A percentile compares a stretch with the other conserved stretches of the same genome.
phyloP scores from a whole-genome alignment of 1,140 invertebrate genomes.

The Gerris buenoi region DNA sequence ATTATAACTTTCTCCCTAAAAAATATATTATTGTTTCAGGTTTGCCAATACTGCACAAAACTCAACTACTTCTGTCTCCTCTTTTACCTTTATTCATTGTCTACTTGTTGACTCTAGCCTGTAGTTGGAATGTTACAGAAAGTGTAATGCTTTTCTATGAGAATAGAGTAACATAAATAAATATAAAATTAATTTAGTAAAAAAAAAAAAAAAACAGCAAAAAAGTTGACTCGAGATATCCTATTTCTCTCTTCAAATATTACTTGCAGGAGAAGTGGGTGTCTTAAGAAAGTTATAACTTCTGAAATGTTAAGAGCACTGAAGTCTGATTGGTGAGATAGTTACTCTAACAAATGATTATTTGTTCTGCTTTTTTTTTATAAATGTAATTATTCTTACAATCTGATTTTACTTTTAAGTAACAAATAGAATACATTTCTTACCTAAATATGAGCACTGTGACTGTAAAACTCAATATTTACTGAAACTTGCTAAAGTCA shows the following conservation, averaged over 20 bases:
- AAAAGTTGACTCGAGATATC: not conserved
- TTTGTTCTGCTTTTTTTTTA: too few species aligned
- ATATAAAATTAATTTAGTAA: not conserved
- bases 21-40: constrained; percentile 42
- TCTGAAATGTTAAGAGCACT: too few species aligned
- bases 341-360: too few species aligned
- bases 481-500: too few species aligned
- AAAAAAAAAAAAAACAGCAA: not conserved
- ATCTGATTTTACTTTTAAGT: too few species aligned
- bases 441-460: too few species aligned
- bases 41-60: constrained; percentile 77
- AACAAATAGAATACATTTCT: too few species aligned
- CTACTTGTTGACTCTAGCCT: constrained; percentile 61
- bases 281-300: not conserved
- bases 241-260: not conserved
- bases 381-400: too few species aligned
- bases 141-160: constrained; percentile 66
- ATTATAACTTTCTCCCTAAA: too few species aligned
- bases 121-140: constrained; percentile 53
- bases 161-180: constrained; percentile 41
- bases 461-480: too few species aligned
- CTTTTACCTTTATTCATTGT: constrained; percentile 61
- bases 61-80: constrained; percentile 72
- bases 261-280: not conserved
- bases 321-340: too few species aligned